phyloP scores from a whole-genome alignment of 2,797 vertebrate genomes.

The Spea hammondii region DNA sequence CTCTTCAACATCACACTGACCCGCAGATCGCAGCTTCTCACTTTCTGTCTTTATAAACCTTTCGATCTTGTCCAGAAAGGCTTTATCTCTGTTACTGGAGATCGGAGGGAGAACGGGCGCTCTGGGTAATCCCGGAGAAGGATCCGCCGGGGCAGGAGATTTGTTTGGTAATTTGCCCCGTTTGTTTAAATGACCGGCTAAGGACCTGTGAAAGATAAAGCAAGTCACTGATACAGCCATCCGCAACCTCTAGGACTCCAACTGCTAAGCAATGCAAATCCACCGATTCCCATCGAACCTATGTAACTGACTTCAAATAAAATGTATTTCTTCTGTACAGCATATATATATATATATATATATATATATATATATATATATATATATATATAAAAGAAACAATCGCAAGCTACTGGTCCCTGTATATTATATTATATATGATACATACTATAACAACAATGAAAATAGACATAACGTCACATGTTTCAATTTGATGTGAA shows the following conservation, averaged over 20 bases:
- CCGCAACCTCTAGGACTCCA: neutral
- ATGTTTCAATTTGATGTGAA: no score
- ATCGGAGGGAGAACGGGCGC: conserved; percentile 48
- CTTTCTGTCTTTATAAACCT: conserved; percentile 65
- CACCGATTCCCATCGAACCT: no score
- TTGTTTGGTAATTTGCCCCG: conserved; percentile 25
- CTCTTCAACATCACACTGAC: conserved; percentile 61
- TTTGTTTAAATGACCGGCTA: neutral
- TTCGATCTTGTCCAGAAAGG: conserved; percentile 61
- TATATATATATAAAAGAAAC: no score
- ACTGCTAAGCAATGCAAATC: no score
- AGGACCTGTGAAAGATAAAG: neutral
- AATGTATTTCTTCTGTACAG: no score
- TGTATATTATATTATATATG: no score
- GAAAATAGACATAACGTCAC: no score
- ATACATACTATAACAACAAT: no score
- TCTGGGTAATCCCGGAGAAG: neutral
- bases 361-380: no score
- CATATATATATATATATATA: no score
- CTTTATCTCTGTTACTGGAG: conserved; percentile 56
- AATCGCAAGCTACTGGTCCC: no score
- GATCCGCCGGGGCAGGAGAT: conserved; percentile 30
- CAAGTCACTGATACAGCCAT: neutral
- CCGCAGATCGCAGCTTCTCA: conserved; percentile 57
- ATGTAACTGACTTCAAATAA: no score